Base-by-base conservation (phyloP, 2,797 vertebrate species). In the Arnoldichthys spilopterus region DNA sequence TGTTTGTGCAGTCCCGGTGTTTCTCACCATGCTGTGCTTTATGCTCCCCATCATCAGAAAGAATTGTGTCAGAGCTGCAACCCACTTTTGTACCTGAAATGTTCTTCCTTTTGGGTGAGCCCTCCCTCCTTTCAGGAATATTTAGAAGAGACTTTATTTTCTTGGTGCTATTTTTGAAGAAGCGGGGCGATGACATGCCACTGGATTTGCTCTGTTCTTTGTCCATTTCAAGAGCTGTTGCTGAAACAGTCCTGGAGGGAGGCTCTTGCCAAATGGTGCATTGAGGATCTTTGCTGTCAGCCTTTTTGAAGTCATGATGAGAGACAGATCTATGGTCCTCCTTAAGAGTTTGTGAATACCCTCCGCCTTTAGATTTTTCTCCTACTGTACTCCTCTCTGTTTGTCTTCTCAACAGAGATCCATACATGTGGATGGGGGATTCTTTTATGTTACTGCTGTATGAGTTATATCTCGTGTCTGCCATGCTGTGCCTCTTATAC, bases 71-170 rank as follows among this genome's bases (percentile, higher is more conserved):
- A 30, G 96, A 94, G 83, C 97, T 98, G 73, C 92, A 91, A 20
- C 83, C 90, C 82, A 94, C 94, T 76, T 84, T 93, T 24, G 94
- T 87, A 86, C 94, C 96, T 16, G 86, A 82, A 13, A 92, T 87
- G 22, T 90, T 89, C 80, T 91, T 92, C 68, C 79, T 93, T 91
- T 91, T 92, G 0, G 90, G 82, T 16, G 92, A 89, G 74, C 54
- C 88, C 51, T 96, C 95, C 78, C 94, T 95, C 87, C 94, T 98
- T 45, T 96, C 95, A 40, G 94, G 90, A 80, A 97, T 94, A 85
- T 95, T 96, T 64, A 97, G 89, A 28, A 98, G 87, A 0, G 96
- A 98, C 54, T 95, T 94, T 16, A 98, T 88, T 88, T 96, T 96
- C 77, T 94, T 95, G 49, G 95, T 91, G 62, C 94, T 94, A 20